phyloP scores from a whole-genome alignment of 2,797 vertebrate genomes.

The Cirrhinus mrigala region DNA sequence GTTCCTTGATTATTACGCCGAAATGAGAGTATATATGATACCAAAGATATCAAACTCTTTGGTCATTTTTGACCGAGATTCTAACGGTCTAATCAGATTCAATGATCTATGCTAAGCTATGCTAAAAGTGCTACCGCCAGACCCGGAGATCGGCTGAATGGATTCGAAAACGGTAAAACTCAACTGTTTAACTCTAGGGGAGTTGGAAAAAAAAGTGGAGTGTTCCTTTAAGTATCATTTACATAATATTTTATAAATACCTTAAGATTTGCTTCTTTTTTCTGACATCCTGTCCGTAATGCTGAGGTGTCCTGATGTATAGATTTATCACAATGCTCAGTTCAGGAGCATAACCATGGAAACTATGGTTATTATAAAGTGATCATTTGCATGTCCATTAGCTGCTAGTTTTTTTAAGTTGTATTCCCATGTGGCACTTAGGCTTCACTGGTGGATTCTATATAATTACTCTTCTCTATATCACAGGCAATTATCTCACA shows the following conservation, averaged over 20 bases:
- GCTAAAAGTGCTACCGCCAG: too few species aligned
- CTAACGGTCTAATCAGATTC: too few species aligned
- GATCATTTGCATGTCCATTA: constrained; percentile 20
- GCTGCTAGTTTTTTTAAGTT: constrained; percentile 2
- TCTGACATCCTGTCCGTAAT: background rate
- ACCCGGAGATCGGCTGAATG: too few species aligned
- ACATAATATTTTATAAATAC: background rate
- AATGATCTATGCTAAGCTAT: too few species aligned
- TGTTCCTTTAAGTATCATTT: background rate
- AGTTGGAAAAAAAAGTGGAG: too few species aligned
- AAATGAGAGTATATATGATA: too few species aligned
- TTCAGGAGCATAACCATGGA: constrained; percentile 22
- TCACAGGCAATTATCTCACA: constrained; percentile 25
- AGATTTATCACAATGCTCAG: background rate
- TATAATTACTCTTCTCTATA: constrained; percentile 41
- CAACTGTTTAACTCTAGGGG: too few species aligned
- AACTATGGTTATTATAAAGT: background rate
- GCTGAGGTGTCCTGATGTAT: background rate
- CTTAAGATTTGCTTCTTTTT: background rate
- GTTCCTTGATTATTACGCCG: too few species aligned
- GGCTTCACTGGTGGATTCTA: background rate
- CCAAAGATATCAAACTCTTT: too few species aligned
- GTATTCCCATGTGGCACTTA: constrained; percentile 15
- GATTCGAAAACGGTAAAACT: too few species aligned
- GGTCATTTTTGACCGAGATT: too few species aligned